Evolutionary conservation across 2,888 invertebrate species (phyloP).

Genomic region (Chironomus riparius): DNA sequence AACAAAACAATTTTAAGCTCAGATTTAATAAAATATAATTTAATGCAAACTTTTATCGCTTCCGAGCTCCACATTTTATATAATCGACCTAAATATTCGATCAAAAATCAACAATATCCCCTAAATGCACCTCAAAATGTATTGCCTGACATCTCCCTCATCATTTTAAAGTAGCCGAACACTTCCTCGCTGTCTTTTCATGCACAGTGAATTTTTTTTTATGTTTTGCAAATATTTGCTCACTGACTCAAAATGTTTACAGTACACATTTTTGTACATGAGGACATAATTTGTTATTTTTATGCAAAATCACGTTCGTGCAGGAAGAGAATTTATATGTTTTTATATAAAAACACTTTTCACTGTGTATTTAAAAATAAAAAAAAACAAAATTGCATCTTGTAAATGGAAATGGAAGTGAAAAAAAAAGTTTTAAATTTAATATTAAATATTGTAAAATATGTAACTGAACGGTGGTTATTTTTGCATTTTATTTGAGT

Average conservation of each 20-base stretch:
- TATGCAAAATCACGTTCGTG: slow-evolving; percentile 20
- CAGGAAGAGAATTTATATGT: background rate
- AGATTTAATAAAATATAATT: no score
- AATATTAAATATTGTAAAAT: background rate
- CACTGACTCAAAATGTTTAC: background rate
- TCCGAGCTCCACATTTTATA: no score
- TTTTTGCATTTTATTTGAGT: no score
- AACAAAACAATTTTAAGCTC: no score
- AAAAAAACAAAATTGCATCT: background rate
- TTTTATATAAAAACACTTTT: background rate
- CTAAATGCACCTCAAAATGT: no score
- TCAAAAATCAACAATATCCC: no score
- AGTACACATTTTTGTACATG: background rate
- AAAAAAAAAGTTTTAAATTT: background rate
- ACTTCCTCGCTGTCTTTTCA: no score
- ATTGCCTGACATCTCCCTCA: no score
- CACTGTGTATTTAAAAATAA: background rate
- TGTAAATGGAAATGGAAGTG: background rate
- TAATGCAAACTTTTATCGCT: no score
- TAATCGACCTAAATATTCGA: no score
- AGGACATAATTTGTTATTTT: slow-evolving; percentile 19
- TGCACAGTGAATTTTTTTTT: background rate
- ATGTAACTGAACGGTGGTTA: no score
- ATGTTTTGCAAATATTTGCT: slow-evolving; percentile 9
- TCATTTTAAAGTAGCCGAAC: no score